Evolutionary conservation across 2,797 vertebrate species (phyloP).

Genomic region (Falco concolor): DNA sequence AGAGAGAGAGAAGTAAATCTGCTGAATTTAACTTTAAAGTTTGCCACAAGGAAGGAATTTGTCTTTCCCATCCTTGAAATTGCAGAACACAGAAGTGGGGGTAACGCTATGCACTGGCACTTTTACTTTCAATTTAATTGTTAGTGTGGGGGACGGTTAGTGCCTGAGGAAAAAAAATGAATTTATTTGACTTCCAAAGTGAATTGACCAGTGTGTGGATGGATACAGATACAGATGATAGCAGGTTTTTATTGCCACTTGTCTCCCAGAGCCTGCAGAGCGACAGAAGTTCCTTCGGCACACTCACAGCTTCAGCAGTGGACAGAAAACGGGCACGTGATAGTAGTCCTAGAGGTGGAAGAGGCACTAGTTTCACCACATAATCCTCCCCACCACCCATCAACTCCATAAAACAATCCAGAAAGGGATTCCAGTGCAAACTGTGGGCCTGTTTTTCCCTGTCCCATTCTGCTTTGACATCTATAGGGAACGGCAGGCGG

Average conservation of each 20-base stretch:
- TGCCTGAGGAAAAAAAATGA: background rate
- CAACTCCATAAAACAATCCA: background rate
- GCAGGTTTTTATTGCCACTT: background rate
- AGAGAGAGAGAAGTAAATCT: slow-evolving; percentile 30
- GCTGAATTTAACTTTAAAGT: slow-evolving; percentile 45
- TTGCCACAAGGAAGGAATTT: background rate
- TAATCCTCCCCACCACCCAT: background rate
- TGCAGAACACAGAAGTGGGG: background rate
- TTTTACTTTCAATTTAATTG: background rate
- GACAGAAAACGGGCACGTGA: background rate
- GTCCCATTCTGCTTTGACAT: background rate
- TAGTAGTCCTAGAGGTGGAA: background rate
- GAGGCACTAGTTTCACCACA: background rate
- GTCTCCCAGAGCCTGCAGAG: background rate
- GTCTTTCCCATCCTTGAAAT: background rate
- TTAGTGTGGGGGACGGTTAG: background rate
- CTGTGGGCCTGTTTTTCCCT: background rate
- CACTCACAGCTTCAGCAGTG: background rate
- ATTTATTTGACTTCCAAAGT: background rate
- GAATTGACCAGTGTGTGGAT: fast-evolving
- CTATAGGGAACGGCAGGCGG: background rate
- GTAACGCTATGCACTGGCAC: background rate
- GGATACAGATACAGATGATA: background rate
- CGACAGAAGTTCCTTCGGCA: background rate
- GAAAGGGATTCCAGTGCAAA: background rate